Conservation (phyloP, 2,113 vertebrate species). For the Vireo altiloquus region DNA sequence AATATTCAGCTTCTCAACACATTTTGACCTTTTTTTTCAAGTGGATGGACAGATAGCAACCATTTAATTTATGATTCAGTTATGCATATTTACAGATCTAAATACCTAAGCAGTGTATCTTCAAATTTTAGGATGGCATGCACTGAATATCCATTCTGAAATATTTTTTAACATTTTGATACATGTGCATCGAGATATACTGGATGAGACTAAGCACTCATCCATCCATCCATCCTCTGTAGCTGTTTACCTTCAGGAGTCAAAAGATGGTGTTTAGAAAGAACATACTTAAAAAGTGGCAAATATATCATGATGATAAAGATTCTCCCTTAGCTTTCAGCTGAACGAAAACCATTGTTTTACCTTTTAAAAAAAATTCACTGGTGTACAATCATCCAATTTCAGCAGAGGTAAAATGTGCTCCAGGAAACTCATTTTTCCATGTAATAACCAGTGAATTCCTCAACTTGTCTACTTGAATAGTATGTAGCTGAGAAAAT, state of each 20-base stretch:
- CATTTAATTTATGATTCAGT: neutral
- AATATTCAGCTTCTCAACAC: neutral
- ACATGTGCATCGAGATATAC: neutral
- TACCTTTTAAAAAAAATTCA: neutral
- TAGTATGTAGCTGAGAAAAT: neutral
- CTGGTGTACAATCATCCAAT: neutral
- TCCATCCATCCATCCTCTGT: neutral
- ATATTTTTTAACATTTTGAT: neutral
- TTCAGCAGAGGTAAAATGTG: neutral
- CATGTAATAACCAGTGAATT: neutral
- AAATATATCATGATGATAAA: neutral
- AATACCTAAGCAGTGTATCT: neutral
- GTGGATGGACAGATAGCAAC: neutral
- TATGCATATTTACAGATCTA: neutral
- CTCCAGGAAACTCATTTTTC: neutral
- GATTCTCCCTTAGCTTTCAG: neutral
- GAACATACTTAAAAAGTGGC: neutral
- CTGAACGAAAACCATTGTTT: neutral
- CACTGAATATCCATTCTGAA: neutral
- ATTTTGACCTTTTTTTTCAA: neutral
- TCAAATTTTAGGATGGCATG: neutral
- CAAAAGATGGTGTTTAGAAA: neutral
- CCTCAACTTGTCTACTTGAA: neutral
- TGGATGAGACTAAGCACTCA: neutral
- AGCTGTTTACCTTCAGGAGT: neutral